Base-by-base conservation (phyloP, 1,140 invertebrate genomes). In the Hycleus phaleratus region DNA sequence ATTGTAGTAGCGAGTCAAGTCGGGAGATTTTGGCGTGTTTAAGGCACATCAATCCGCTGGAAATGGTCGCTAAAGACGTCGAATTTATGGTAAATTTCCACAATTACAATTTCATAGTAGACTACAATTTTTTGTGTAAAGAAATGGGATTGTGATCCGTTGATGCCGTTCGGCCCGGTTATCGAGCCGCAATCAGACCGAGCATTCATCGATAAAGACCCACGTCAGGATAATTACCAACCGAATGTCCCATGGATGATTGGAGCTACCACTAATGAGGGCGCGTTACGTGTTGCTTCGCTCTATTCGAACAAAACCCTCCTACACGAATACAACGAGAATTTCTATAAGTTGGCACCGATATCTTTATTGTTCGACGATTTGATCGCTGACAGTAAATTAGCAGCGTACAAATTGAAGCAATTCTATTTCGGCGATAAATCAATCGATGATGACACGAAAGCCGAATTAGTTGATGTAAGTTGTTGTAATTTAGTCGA, bases 161-260 rank as follows among this genome's bases (percentile, higher is more conserved):
- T 85, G 82, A 86, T 86, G 55, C 83, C 85, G 2, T 88, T 87
- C 62, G 85, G 84, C 59, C 85, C 86, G 0, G 83, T 85, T 0
- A 71, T 86, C 12, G 85, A 88, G 70, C 82, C 82, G 0, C 68
- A 80, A 56, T 74, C 82, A 45, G 76, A 79, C 5, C 83, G 79
- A n/a, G 84, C 85, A 10, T 88, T 88, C 65, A 32, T 32, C 32
- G 32, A 4, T 7, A 32, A 4, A 32, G 32, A 32, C 7, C 32
- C 32, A 7, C 32, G 32, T 7, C 62, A 88, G 0, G 81, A 76
- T 0, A 75, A 79, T 59, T 74, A 78, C 61, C 72, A 75, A 39
- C 66, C 74, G 7, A 68, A 79, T 40, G 77, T 88, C 8, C 85
- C 85, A 0, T 82, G 84, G 77, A 79, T 90, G 60, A 80, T 82